Percentiles rank a stretch among this genome's conserved stretches.
Conservation (phyloP, 1,140 invertebrate genomes). For the Pseudomyrmex gracilis region DNA sequence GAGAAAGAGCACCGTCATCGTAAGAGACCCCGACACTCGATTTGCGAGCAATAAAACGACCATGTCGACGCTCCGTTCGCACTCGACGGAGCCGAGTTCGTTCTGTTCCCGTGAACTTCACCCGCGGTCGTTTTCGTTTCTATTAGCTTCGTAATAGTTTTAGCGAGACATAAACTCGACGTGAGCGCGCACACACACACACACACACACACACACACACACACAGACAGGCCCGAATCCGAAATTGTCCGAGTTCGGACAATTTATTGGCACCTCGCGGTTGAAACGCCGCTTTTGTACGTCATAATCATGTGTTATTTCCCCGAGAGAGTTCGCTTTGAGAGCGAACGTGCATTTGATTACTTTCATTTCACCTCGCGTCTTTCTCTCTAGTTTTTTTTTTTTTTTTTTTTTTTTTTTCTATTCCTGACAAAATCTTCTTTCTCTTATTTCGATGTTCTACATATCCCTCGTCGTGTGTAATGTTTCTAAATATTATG, state of each 20-base stretch:
- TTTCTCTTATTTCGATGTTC: constrained; percentile 13
- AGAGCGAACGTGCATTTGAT: background rate
- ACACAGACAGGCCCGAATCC: constrained; percentile 10
- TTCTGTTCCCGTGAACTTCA: constrained; percentile 28
- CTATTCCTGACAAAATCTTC: background rate
- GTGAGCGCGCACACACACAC: no score
- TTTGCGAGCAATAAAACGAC: constrained; percentile 76
- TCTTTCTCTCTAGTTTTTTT: no score
- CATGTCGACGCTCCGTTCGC: constrained; percentile 68
- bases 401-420: background rate
- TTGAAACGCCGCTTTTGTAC: constrained; percentile 8
- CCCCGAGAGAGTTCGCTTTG: background rate
- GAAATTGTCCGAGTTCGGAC: constrained; percentile 26
- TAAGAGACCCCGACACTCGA: constrained; percentile 67
- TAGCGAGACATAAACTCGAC: constrained; percentile 40
- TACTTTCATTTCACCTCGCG: background rate
- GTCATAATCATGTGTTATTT: constrained; percentile 21
- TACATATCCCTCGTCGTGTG: background rate
- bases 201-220: background rate
- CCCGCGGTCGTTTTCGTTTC: constrained; percentile 52
- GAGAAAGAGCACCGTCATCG: background rate
- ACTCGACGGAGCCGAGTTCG: background rate
- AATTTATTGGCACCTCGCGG: constrained; percentile 16
- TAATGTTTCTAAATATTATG: constrained; percentile 5
- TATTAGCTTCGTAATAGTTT: constrained; percentile 59